Base-by-base conservation (phyloP, 2,113 vertebrate genomes). In the Psilopogon haemacephalus region DNA sequence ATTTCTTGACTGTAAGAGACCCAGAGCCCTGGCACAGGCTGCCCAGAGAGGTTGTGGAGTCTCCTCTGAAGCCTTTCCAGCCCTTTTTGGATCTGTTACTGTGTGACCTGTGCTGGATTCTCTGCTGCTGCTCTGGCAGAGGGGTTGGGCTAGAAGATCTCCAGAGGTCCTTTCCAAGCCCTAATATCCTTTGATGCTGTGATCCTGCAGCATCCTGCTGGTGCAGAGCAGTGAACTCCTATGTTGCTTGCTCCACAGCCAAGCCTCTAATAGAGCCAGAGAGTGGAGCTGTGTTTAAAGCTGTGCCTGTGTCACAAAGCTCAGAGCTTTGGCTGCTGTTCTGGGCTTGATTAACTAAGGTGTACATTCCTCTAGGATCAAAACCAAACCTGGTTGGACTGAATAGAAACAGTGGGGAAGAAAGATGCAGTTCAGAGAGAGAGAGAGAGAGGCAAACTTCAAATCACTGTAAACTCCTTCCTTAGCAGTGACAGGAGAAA, bases 401-500 rank as follows among this genome's bases (percentile, higher is more conserved):
- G 76, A 84, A 58, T 79, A 28, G 82, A 50, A 50, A 76, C 46
- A 28, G 15, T 48, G 26, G 27, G 20, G 18, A 68, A 70, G 56
- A 84, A 84, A 18, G 14, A 12, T 68, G 83, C 8, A 33, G 52
- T 59, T 83, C 75, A 56, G 56, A 70, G n/a, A n/a, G n/a, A n/a
- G n/a, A n/a, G n/a, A n/a, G n/a, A n/a, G n/a, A n/a, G 91, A 89
- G 21, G 33, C 37, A 0, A 0, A 35, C 27, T 71, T 86, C 77
- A 79, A 52, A 79, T 94, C 59, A 67, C 37, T 79, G 13, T 65
- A 67, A 92, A 90, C 70, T 85, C 62, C 65, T 84, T 88, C 42
- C 40, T 83, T 70, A 48, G 85, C 80, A 84, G 59, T 79, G 77
- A 52, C 56, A 24, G 15, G 50, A 60, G 50, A 64, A 70, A 91